These are phyloP conservation scores for Actenoides lindsayi DNA, from an alignment of 2,113 vertebrate species.

Conservation along the genomic window DNA sequence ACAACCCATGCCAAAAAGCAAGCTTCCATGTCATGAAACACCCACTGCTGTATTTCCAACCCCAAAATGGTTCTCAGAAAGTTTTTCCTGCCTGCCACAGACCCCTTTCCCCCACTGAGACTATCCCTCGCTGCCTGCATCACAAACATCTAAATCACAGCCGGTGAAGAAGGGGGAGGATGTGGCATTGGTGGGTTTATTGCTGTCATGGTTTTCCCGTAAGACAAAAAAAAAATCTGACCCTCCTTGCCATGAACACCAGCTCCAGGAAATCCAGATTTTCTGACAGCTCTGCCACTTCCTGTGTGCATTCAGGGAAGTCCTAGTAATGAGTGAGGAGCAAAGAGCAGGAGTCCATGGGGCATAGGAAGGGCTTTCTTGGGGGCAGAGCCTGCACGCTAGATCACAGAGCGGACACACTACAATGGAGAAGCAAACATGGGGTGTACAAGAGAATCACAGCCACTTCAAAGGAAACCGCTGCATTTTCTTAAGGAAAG, in stretches of 20 bases:
- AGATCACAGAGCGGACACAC: neutral
- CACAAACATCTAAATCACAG: neutral
- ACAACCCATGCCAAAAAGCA: fast-evolving
- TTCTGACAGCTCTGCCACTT: neutral
- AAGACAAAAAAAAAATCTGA: neutral
- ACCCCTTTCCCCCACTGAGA: neutral
- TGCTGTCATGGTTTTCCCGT: neutral
- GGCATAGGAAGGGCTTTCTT: neutral
- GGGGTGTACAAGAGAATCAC: neutral
- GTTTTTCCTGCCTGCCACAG: neutral
- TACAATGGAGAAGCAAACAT: neutral
- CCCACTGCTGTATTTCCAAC: neutral
- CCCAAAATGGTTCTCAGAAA: neutral
- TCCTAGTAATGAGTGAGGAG: neutral
- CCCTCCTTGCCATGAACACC: neutral
- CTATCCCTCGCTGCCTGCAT: neutral
- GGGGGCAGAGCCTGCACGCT: neutral
- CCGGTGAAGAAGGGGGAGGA: neutral
- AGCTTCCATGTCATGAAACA: neutral
- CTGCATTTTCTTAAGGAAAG: neutral
- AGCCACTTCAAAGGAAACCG: neutral
- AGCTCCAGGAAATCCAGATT: neutral
- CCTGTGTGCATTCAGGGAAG: neutral
- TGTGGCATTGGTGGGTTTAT: neutral
- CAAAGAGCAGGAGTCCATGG: neutral